These are phyloP conservation scores for Tyrophagus putrescentiae DNA, from an alignment of 1,140 invertebrate genomes.

Conservation along the genomic window DNA sequence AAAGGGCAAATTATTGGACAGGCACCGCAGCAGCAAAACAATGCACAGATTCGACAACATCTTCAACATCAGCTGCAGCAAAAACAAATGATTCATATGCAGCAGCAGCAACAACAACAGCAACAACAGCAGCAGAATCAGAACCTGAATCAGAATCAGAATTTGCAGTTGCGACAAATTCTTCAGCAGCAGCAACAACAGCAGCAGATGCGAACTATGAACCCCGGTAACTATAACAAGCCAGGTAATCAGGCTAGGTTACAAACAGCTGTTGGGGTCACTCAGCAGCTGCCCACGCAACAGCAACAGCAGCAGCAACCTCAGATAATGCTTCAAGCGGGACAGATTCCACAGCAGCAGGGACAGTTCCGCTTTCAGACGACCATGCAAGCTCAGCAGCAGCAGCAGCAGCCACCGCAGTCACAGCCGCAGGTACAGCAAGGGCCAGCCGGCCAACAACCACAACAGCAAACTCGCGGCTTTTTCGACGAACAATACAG, in stretches of 20 bases:
- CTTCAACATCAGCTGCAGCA: slow-evolving; percentile 22
- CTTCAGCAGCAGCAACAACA: slow-evolving; percentile 1
- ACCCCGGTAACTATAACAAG: background rate
- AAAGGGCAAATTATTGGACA: slow-evolving; percentile 22
- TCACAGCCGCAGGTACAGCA: background rate
- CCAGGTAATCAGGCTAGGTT: no score
- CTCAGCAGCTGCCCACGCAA: background rate
- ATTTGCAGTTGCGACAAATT: slow-evolving; percentile 2
- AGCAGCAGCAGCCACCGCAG: background rate
- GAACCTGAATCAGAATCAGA: no score
- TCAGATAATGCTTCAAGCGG: background rate
- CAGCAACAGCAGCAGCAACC: slow-evolving; percentile 5
- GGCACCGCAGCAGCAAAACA: slow-evolving; percentile 14
- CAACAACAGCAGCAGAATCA: background rate
- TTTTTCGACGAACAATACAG: slow-evolving; percentile 6
- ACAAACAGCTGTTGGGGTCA: no score
- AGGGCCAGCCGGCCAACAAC: background rate
- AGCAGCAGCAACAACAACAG: slow-evolving; percentile 23
- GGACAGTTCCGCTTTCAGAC: no score
- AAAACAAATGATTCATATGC: slow-evolving; percentile 14
- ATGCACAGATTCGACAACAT: slow-evolving; percentile 10
- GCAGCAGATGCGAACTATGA: background rate
- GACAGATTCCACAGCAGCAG: background rate
- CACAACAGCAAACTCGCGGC: background rate
- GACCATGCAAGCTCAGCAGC: background rate